Evolutionary conservation across 2,888 invertebrate genomes (phyloP), one percentile per base, ranked within the genome.

Genomic region (Pherbina coryleti): DNA sequence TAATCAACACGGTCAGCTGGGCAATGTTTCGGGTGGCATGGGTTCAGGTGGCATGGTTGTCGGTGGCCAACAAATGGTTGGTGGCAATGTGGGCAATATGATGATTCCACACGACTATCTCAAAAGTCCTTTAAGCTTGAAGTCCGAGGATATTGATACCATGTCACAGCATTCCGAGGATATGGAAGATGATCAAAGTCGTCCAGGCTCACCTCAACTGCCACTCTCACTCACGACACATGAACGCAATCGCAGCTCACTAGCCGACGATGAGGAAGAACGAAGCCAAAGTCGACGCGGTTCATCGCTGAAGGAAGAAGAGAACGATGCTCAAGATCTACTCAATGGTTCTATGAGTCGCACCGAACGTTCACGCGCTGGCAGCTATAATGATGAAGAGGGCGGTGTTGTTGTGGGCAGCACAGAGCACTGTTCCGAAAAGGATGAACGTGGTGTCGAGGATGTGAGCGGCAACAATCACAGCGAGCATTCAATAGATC

Each of bases 151-250:
- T 91, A 92, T 94, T 91, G 83, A 93, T 91, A 82, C 92, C 92
- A 91, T 94, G 93, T 81, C 94, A 90, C 90, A 94, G 93, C 88
- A 94, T 90, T 89, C 89, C 90, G 86, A 94, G 25, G 95, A 95
- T 86, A 84, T 89, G 84, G 89, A 89, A 80, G 94, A 94, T 79
- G 94, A 94, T 81, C 93, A 92, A 11, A 88, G 88, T 67, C 91
- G 93, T 77, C 91, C 93, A 8, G 93, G 93, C 84, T 94, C 94
- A 14, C 93, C 93, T 82, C 94, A 94, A 69, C 91, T 93, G 62
- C 95, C 95, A 25, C 90, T 95, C 3, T 94, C 94, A 1, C 88
- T 95, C 79, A 94, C 94, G 64, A 94, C 93, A 64, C 90, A 90
- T 70, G 90, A 90, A 79, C 86, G 90, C 2, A 86, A 90, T 80